Evolutionary conservation across 2,888 invertebrate genomes (phyloP), one percentile per base, ranked within the genome.

Genomic region (Metellina segmentata): DNA sequence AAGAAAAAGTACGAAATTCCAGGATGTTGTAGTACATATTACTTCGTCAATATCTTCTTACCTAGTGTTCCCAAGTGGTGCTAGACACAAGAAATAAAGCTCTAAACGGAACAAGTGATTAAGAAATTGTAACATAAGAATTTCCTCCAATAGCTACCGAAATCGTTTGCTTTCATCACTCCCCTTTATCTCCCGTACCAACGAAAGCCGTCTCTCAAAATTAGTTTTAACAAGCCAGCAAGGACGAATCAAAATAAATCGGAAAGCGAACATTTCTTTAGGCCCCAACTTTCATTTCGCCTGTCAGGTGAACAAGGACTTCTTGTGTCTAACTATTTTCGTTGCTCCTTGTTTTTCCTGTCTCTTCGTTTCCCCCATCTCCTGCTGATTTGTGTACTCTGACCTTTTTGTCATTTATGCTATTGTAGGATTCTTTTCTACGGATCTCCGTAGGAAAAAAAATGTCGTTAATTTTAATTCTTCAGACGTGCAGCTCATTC

Each of bases 261-360:
- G 6, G 53, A 52, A 85, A 53, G 71, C 19, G 78, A 87, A 77
- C 11, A 7, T 83, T 70, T 90, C 48, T 71, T 85, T 85, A 70
- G 77, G 19, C 79, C 70, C 72, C 16, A n/a, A 78, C 74, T 90
- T 90, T 90, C 85, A 83, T 85, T 90, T 90, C 61, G 89, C n/a
- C 77, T 90, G 89, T 85, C 89, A 90, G 48, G 49, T 61, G 11
- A 77, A 90, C 70, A 83, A 90, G 85, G 53, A 85, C 69, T 61
- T 90, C 52, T 70, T 72, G 85, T 85, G 52, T 48, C 49, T 20
- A 52, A 61, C 81, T 70, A 19, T 89, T 69, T 52, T 53, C 78
- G 34, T 61, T 52, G 69, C 53, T 13, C 16, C 69, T 83, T 49
- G 61, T 53, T 85, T 53, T 61, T 61, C 71, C 61, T 82, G 13